Base-by-base conservation (phyloP, 2,113 vertebrate genomes). In the Anas platyrhynchos region DNA sequence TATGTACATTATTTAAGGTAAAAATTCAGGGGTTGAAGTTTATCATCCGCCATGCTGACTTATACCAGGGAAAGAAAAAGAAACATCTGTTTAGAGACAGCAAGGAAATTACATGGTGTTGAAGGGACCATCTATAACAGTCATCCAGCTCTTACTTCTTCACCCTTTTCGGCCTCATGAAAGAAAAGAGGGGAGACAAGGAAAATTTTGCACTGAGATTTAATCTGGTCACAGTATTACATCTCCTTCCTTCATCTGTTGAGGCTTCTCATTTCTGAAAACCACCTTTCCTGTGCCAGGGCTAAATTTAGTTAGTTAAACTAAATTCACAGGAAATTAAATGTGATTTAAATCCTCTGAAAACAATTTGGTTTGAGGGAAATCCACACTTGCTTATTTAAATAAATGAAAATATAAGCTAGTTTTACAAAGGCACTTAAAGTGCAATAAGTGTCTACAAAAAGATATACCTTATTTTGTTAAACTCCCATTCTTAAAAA, bases 21-120 rank as follows among this genome's bases (percentile, higher is more conserved):
- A 59, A 78, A 93, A 78, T 50, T 86, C 52, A 78, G n/a, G 9
- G 38, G 56, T 83, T 61, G 86, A 58, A 85, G 77, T 71, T 86
- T 63, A 71, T 67, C 7, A 95, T 63, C 66, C 72, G 68, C 56
- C 69, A 86, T 71, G 59, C n/a, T 84, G 66, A 89, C 25, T 71
- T 61, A 54, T 26, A 77, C 11, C 38, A 68, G 48, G 21, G 23
- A 7, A 50, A 54, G 74, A 89, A 86, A 66, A 52, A 52, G 4
- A 86, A 76, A n/a, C 16, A 79, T 4, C 6, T 63, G 20, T 59
- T 77, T 26, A 11, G 2, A 74, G 72, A 84, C 81, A 89, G 26
- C 34, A 63, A 84, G 44, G 50, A 77, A 91, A 29, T 44, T 58
- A 34, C 14, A 36, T 11, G 34, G 52, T 38, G 23, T 8, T 56